Base-by-base conservation (phyloP, 2,797 vertebrate species). In the Sebastes oblongus region DNA sequence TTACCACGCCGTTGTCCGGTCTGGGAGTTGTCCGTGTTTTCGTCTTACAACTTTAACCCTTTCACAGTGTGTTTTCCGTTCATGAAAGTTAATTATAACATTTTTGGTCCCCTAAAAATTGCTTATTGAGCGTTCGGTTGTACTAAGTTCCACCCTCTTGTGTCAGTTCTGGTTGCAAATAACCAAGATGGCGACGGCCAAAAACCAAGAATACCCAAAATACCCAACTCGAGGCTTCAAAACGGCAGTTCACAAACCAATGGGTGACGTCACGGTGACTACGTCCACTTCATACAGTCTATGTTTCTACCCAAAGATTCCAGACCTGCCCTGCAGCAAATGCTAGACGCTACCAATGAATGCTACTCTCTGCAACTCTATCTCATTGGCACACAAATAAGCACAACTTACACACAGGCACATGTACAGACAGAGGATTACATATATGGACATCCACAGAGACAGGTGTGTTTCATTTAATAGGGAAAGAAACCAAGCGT, bases 381-480 rank as follows among this genome's bases (percentile, higher is more conserved):
- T 59, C 16, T 60, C 12, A 66, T 24, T 14, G 24, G 14, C 4
- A 55, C 39, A 46, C 14, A 46, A 29, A 34, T 5, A 70, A 52
- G 12, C 14, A 14, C 42, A 1, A 59, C 14, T 18, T 52, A 6
- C 10, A 73, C 20, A 29, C 59, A 78, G 29, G 25, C 56, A 80
- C 5, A 61, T 62, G 20, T 22, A 30, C 60, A 77, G 2, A 30
- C 55, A 77, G 2, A 83, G 25, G 36, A 72, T 34, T 71, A 66
- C 42, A 82, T 39, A 32, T 52, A 61, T n/a, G 14, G 52, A 70
- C 67, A 58, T 1, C 46, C 27, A 79, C 27, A 66, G 16, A 42
- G 16, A 73, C 76, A 82, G 66, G 73, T 90, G 81, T 77, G 83
- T 85, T 87, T 79, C 8, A 81, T 87, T 75, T 83, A 70, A 70